Evolutionary conservation across 92 coral and sea anemone genomes (phyloP).

Genomic region (Umimayanthus kanabou): DNA sequence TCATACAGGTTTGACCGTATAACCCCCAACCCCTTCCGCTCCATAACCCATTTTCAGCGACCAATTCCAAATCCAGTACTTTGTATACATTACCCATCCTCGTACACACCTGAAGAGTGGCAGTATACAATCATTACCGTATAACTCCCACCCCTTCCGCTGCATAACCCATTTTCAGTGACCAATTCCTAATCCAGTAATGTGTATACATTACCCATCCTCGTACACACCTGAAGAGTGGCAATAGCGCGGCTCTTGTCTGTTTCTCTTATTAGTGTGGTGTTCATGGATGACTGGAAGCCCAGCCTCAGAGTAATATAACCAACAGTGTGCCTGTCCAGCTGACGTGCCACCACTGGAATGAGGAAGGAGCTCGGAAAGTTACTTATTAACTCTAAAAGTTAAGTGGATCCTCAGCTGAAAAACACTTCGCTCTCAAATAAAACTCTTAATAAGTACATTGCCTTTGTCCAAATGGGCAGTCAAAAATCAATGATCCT

Average conservation of each 20-base stretch:
- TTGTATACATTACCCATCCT: neutral
- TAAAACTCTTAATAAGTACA: too few species aligned
- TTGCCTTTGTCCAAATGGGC: too few species aligned
- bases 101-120: conserved; percentile 74
- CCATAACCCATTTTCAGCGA: neutral
- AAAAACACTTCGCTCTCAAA: too few species aligned
- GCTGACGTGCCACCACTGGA: conserved; percentile 91
- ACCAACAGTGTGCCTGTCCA: conserved; percentile 82
- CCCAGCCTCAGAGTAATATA: conserved; percentile 89
- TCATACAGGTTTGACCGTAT: too few species aligned
- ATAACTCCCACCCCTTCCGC: neutral
- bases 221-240: conserved; percentile 74
- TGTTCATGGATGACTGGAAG: conserved; percentile 87
- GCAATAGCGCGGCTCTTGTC: conserved; percentile 65
- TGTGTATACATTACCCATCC: neutral
- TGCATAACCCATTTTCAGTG: neutral
- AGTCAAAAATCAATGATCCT: too few species aligned
- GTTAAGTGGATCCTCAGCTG: too few species aligned
- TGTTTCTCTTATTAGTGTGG: conserved; percentile 80
- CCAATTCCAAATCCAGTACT: neutral
- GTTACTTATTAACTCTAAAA: neutral
- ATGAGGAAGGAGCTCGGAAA: neutral
- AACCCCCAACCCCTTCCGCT: neutral
- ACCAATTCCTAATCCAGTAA: neutral
- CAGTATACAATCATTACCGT: too few species aligned